phyloP scores from a whole-genome alignment of 2,888 invertebrate genomes.

The Masnerella sp. region DNA sequence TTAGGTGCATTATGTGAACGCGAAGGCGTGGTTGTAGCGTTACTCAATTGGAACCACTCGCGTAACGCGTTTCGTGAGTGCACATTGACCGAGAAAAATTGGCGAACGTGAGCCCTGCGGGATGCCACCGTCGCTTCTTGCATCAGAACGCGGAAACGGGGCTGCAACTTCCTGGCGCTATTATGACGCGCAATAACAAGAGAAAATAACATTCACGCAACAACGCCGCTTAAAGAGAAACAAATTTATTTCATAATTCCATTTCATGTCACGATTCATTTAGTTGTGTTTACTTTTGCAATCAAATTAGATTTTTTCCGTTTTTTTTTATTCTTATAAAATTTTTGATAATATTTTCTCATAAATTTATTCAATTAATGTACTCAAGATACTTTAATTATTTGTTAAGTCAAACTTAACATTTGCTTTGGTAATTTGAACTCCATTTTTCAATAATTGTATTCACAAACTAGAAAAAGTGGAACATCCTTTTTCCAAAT shows the following conservation, averaged over 20 bases:
- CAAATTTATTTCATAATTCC: constrained; percentile 21
- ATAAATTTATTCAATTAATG: too few relatives aligned
- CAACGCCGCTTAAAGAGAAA: constrained; percentile 14
- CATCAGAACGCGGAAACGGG: constrained; percentile 48
- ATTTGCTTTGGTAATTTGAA: too few relatives aligned
- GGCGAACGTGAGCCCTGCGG: constrained; percentile 8
- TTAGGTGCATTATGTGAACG: constrained; percentile 29
- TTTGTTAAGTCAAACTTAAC: too few relatives aligned
- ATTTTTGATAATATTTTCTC: too few relatives aligned
- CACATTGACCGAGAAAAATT: constrained; percentile 55
- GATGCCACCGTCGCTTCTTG: constrained; percentile 17
- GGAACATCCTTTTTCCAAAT: too few relatives aligned
- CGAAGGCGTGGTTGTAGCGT: constrained; percentile 28
- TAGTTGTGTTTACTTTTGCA: neutral
- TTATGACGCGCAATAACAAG: constrained; percentile 34
- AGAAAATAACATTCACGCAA: constrained; percentile 43
- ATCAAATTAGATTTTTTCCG: neutral
- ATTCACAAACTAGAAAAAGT: too few relatives aligned
- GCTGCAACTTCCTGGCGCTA: constrained; percentile 45
- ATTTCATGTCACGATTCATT: constrained; percentile 19
- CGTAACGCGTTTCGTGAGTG: constrained; percentile 29
- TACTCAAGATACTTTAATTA: too few relatives aligned
- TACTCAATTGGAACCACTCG: constrained; percentile 33
- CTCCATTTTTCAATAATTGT: too few relatives aligned
- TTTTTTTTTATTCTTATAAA: too few relatives aligned